Evolutionary conservation across 2,113 vertebrate genomes (phyloP).

Genomic region (Cololabis saira): DNA sequence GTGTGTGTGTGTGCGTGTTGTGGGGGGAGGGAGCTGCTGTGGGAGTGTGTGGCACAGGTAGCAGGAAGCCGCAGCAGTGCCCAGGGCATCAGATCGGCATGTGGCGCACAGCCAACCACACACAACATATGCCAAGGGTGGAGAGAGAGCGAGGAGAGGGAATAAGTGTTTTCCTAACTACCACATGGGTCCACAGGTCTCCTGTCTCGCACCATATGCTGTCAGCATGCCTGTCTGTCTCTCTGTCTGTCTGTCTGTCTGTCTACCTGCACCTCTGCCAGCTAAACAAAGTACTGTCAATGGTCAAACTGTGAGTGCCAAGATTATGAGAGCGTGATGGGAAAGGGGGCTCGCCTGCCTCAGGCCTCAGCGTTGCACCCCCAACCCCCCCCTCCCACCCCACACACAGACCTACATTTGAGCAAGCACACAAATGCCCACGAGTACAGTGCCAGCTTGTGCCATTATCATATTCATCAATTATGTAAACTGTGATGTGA

Average conservation of each 20-base stretch:
- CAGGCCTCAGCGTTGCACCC: neutral
- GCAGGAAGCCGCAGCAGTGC: conserved; percentile 71
- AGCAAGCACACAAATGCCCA: conserved; percentile 53
- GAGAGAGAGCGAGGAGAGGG: conserved; percentile 23
- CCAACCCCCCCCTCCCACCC: conserved; percentile 9
- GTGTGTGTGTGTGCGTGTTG: neutral
- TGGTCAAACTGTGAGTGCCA: conserved; percentile 69
- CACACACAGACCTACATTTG: conserved; percentile 29
- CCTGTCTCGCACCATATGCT: conserved; percentile 72
- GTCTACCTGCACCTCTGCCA: conserved; percentile 48
- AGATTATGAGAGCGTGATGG: conserved; percentile 41
- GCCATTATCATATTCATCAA: conserved; percentile 87
- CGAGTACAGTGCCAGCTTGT: conserved; percentile 76
- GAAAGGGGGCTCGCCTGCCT: conserved; percentile 35
- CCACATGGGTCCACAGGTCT: conserved; percentile 75
- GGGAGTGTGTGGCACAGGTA: conserved; percentile 81
- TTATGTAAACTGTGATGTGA: conserved; percentile 85
- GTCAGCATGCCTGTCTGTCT: conserved; percentile 62
- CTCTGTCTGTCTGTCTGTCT: conserved; percentile 53
- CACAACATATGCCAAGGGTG: conserved; percentile 77
- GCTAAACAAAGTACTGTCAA: conserved; percentile 65
- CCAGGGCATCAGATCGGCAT: conserved; percentile 78
- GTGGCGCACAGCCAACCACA: conserved; percentile 80
- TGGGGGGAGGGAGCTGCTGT: conserved; percentile 34
- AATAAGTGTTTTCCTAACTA: conserved; percentile 59